Percentiles rank a stretch among this genome's conserved stretches.
Evolutionary conservation across 2,113 vertebrate genomes (phyloP).

Genomic region (Himantopus leucocephalus): DNA sequence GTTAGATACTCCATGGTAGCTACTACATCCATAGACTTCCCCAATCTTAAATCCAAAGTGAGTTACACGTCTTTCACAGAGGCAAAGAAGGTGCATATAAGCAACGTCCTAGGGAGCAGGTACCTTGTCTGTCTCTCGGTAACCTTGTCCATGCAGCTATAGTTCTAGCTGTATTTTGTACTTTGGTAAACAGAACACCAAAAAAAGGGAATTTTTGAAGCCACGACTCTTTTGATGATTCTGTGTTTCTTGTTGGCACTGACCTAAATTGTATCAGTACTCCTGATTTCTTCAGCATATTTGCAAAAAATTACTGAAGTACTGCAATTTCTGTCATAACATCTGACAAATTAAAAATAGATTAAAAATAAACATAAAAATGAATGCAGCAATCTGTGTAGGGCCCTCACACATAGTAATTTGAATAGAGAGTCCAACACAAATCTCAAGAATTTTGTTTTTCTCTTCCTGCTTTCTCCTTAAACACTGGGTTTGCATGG

Average conservation of each 20-base stretch:
- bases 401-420: not conserved
- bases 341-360: slow-evolving; percentile 43
- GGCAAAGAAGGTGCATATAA: not conserved
- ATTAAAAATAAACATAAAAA: slow-evolving; percentile 12
- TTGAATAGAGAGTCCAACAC: not conserved
- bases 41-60: not conserved
- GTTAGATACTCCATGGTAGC: not conserved
- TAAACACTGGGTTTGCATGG: not conserved
- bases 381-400: slow-evolving; percentile 23
- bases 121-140: not conserved
- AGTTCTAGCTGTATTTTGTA: not conserved
- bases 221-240: not conserved
- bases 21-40: not conserved
- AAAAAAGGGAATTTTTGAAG: not conserved
- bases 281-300: not conserved
- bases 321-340: slow-evolving; percentile 25
- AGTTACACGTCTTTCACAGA: not conserved
- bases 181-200: not conserved
- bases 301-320: slow-evolving; percentile 7
- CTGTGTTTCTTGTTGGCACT: not conserved
- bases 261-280: not conserved
- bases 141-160: not conserved
- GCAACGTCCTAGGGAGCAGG: not conserved
- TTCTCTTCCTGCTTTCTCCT: not conserved
- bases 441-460: not conserved